These are phyloP conservation scores for Microtus pennsylvanicus DNA, from an alignment of 2,113 vertebrate genomes.

Conservation along the genomic window DNA sequence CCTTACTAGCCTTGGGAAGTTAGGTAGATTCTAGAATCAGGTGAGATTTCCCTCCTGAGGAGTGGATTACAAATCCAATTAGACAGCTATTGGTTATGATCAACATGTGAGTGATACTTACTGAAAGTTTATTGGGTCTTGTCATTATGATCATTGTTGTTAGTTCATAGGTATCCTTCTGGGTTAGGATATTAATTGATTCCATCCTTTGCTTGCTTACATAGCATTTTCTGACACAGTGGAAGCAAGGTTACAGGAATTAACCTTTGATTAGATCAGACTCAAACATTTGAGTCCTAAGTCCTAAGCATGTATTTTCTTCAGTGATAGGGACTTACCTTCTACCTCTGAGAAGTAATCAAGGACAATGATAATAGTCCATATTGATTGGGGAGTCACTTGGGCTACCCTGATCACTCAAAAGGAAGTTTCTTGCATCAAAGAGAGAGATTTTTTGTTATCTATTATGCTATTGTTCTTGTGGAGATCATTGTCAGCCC, in stretches of 20 bases:
- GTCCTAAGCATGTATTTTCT: not conserved
- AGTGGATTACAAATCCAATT: not conserved
- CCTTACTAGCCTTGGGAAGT: no score
- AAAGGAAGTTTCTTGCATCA: no score
- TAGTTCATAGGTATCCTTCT: not conserved
- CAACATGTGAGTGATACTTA: not conserved
- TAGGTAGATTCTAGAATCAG: not conserved
- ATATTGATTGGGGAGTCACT: not conserved
- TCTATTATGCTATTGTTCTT: not conserved
- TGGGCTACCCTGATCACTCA: not conserved
- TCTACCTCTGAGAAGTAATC: not conserved
- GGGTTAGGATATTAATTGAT: not conserved
- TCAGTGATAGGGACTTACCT: not conserved
- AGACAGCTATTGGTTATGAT: not conserved
- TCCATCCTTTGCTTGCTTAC: not conserved
- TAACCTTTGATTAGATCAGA: not conserved
- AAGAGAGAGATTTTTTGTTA: no score
- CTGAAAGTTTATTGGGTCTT: not conserved
- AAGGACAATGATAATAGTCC: not conserved
- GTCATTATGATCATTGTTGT: not conserved
- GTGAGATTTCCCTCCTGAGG: not conserved
- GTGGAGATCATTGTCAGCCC: not conserved
- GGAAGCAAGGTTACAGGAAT: not conserved
- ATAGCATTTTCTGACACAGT: not conserved
- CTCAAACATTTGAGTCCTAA: not conserved